Conservation (phyloP, 2,113 vertebrate genomes). For the Balaeniceps rex region DNA sequence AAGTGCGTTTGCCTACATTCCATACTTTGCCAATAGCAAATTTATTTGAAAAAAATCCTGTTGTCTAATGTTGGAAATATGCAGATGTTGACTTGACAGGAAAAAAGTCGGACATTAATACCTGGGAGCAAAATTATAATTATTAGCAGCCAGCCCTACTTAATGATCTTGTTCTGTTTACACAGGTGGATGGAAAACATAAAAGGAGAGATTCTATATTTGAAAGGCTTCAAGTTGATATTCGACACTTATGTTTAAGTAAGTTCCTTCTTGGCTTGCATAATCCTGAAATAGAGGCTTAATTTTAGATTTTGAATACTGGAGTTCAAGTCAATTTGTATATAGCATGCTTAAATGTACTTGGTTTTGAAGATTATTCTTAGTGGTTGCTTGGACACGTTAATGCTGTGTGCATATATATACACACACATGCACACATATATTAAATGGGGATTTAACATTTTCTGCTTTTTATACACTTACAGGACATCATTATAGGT, state of each 20-base stretch:
- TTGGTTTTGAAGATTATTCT: not conserved
- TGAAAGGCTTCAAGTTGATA: slow-evolving; percentile 94
- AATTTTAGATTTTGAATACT: not conserved
- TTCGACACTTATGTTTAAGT: slow-evolving; percentile 93
- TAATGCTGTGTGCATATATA: not conserved
- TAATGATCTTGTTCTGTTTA: not conserved
- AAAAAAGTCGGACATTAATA: not conserved
- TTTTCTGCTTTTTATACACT: not conserved
- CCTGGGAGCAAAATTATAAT: not conserved
- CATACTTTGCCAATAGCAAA: not conserved
- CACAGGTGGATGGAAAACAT: slow-evolving; percentile 94
- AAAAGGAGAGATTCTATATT: slow-evolving; percentile 78
- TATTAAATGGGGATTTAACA: not conserved
- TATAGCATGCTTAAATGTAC: not conserved
- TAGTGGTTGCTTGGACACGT: not conserved
- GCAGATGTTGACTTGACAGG: not conserved
- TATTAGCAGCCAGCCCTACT: not conserved
- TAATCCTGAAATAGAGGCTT: not conserved
- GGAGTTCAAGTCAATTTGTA: not conserved
- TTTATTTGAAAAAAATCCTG: not conserved
- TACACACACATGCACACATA: too few relatives aligned
- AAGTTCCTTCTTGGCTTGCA: slow-evolving; percentile 52
- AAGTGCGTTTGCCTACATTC: not conserved
- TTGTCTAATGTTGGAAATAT: not conserved
- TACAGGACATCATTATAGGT: not conserved